A percentile compares a stretch with the other conserved stretches of the same genome.
These are phyloP conservation scores for Callipepla californica DNA, from an alignment of 2,113 vertebrate genomes.

Conservation along the genomic window DNA sequence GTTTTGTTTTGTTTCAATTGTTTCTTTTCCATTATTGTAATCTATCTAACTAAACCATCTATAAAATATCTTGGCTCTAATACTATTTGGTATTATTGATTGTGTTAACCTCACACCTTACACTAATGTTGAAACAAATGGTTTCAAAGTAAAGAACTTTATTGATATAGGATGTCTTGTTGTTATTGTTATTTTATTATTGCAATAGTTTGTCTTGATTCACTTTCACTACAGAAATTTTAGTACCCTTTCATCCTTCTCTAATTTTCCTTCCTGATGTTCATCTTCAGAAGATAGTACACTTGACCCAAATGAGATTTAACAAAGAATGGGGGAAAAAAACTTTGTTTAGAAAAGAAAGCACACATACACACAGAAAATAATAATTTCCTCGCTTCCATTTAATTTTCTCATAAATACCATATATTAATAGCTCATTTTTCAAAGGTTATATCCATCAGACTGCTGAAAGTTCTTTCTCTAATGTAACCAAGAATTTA, in stretches of 20 bases:
- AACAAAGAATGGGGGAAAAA: neutral
- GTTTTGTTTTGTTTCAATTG: too few relatives aligned
- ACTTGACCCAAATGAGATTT: neutral
- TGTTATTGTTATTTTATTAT: conserved; percentile 26
- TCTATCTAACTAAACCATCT: too few relatives aligned
- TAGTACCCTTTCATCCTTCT: conserved; percentile 10
- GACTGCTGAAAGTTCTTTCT: neutral
- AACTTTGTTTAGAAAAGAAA: neutral
- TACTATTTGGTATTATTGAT: too few relatives aligned
- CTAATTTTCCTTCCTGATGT: conserved; percentile 43
- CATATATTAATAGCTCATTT: neutral
- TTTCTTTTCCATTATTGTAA: too few relatives aligned
- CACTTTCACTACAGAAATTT: conserved; percentile 28
- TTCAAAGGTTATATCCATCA: neutral
- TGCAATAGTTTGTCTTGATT: conserved; percentile 42
- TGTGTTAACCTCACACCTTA: too few relatives aligned
- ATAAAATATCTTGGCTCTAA: too few relatives aligned
- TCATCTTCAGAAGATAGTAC: neutral
- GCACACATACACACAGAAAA: neutral
- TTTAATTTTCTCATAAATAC: neutral
- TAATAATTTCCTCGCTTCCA: neutral
- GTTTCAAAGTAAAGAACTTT: conserved; percentile 15
- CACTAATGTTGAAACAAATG: neutral
- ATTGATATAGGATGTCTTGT: conserved; percentile 19
- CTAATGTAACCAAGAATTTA: neutral